These are phyloP conservation scores for Euleptes europaea DNA, from an alignment of 2,113 vertebrate species.

Conservation along the genomic window DNA sequence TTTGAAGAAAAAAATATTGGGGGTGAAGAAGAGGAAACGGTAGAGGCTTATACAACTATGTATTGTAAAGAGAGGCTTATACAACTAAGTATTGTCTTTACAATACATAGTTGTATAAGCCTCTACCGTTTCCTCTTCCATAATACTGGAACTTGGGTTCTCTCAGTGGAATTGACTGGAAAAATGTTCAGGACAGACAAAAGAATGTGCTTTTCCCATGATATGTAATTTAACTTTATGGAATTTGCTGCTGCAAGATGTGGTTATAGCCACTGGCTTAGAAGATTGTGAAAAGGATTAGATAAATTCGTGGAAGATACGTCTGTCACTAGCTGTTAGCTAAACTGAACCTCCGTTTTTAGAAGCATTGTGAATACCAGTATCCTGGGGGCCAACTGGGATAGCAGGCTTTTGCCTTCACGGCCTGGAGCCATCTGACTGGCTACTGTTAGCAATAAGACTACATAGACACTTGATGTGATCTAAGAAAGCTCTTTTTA, in stretches of 20 bases:
- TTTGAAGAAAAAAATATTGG: background rate
- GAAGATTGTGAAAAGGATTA: background rate
- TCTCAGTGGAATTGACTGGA: background rate
- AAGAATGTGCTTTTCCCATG: background rate
- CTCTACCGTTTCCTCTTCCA: background rate
- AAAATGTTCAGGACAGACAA: background rate
- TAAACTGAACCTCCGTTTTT: no score
- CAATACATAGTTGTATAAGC: no score
- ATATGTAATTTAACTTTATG: background rate
- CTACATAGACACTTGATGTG: background rate
- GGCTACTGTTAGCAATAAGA: background rate
- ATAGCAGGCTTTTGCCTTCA: background rate
- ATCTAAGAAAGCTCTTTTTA: background rate
- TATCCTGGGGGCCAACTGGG: no score
- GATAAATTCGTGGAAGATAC: background rate
- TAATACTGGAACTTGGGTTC: background rate
- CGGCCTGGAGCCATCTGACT: background rate
- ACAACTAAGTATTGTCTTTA: no score
- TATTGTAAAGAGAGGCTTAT: background rate
- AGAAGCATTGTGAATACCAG: background rate
- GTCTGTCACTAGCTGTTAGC: background rate
- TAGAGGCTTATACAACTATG: background rate
- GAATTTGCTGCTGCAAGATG: background rate
- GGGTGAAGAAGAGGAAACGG: background rate
- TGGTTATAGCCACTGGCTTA: background rate